Evolutionary conservation across 2,888 invertebrate genomes (phyloP), one percentile per base, ranked within the genome.

Genomic region (Cremastobaeus sp.): DNA sequence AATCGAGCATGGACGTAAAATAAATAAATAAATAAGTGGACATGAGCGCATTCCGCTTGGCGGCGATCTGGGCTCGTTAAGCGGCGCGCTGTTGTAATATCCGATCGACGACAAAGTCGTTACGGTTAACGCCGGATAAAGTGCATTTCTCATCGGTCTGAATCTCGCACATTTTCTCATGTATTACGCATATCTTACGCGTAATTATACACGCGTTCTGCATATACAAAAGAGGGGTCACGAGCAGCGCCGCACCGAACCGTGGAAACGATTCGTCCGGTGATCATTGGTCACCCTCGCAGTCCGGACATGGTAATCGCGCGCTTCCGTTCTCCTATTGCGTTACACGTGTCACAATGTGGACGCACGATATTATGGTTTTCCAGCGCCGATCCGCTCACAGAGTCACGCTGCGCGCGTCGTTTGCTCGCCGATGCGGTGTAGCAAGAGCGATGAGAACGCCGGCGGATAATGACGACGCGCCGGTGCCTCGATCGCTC

Each of bases 251-350:
- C 72, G 81, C 83, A 84, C 77, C 84, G 86, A 84, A 87, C 83
- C 87, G 86, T 87, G 86, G 85, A 86, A 84, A 85, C 82, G 85
- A 76, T 81, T 85, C 86, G 85, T 86, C 87, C 86, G 86, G 85
- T 84, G 79, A 78, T 76, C 70, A 77, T 80, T 69, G 79, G 81
- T 79, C 79, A 79, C 82, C 78, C 82, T 82, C 82, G 82, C 81
- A 80, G 76, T 82, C 83, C 84, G 84, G 83, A 83, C 84, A 84
- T 80, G 80, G 82, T 87, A 87, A 87, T 87, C 83, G 86, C 81
- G 81, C 82, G 84, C 84, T 84, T 87, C 87, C 87, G 86, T 82
- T 81, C 79, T 79, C 80, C 81, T 78, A 78, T 82, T 81, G 81
- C 81, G 78, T 79, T 82, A 81, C 78, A 78, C 80, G 79, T 76